Base-by-base conservation (phyloP, 2,113 vertebrate genomes). In the Cygnus atratus region DNA sequence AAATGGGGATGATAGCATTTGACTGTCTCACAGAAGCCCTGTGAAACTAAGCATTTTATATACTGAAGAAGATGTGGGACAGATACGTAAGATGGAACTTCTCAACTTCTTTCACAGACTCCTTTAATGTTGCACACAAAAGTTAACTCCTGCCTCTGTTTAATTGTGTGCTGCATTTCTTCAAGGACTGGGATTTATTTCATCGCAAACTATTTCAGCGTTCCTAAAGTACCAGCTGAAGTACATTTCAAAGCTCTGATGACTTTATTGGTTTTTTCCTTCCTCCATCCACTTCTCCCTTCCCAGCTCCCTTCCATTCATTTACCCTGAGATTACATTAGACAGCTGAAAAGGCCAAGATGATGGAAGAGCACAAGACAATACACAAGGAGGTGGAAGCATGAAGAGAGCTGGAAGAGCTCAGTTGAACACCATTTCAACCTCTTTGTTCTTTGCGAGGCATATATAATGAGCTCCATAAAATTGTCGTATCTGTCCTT, bases 281-380 rank as follows among this genome's bases (percentile, higher is more conserved):
- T 52, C n/a, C 33, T 66, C 14, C 63, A 84, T 63, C 70, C 33
- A 87, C 5, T 18, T 59, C 54, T 72, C 20, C 11, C 29, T 81
- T 28, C 54, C 29, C 29, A 88, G 26, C 11, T 35, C 25, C 16
- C 18, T 82, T 57, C 50, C n/a, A 39, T 62, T 55, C n/a, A 35
- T 55, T 46, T 29, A 66, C 84, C 59, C 70, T 91, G 78, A 78
- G 41, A 88, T 90, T 76, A 77, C 26, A n/a, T 82, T 6, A 93
- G n/a, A 71, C 31, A 80, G 63, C 83, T 65, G 85, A 68, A 92
- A 90, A 91, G 54, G 70, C 86, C 41, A 57, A 95, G 95, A 93
- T 95, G 89, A 95, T 73, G 55, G 87, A 84, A 95, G 95, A 96
- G 25, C 89, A 95, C 82, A 97, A 92, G 74, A 85, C 29, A 85